These are phyloP conservation scores for Takifugu bimaculatus DNA, from an alignment of 2,113 vertebrate species.

Conservation along the genomic window DNA sequence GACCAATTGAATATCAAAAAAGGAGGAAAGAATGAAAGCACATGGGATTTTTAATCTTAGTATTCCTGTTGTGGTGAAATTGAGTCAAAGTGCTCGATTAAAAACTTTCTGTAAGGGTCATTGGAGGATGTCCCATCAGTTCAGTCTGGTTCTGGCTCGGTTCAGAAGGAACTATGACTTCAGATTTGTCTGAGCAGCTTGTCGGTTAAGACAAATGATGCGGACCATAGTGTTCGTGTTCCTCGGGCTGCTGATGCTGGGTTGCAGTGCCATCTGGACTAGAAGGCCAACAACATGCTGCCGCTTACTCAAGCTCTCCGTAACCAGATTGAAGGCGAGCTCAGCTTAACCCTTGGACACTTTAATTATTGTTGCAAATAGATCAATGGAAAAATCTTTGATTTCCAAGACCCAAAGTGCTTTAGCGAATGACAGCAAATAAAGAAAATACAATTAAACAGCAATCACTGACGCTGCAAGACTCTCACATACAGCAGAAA, in stretches of 20 bases:
- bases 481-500: background rate
- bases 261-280: background rate
- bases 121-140: background rate
- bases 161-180: background rate
- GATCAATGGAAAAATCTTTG: background rate
- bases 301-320: background rate
- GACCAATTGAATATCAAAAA: too few relatives aligned
- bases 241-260: background rate
- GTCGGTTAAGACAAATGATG: background rate
- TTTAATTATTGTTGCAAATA: constrained; percentile 18
- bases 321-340: background rate
- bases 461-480: background rate
- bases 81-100: too few relatives aligned
- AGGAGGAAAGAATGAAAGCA: too few relatives aligned
- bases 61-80: too few relatives aligned
- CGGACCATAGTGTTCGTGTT: background rate
- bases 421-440: background rate
- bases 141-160: background rate
- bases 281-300: background rate
- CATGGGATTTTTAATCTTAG: too few relatives aligned
- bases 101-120: too few relatives aligned
- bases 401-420: background rate
- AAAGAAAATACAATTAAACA: constrained; percentile 2
- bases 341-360: background rate
- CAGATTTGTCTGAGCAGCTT: constrained; percentile 4